A percentile compares a stretch with the other conserved stretches of the same genome.
These are phyloP conservation scores for Chrysogorgia sp. DNA, from an alignment of 92 coral and sea anemone genomes.

Conservation along the genomic window DNA sequence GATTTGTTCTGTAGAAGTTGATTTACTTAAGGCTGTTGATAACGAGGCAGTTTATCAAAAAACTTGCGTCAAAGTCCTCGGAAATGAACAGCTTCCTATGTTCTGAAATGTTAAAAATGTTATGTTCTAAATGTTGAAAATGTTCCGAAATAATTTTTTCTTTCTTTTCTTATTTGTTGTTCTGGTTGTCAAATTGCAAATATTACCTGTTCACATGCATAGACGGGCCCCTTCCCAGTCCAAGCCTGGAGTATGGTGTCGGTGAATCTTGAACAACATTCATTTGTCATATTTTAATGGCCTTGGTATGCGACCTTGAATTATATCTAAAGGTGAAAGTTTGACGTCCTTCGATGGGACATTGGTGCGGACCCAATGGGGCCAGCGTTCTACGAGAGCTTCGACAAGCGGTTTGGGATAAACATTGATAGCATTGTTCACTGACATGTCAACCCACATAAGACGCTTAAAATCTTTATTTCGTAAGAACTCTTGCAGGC, in stretches of 20 bases:
- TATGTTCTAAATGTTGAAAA: too few species aligned
- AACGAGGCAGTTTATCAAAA: too few species aligned
- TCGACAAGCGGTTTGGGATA: constrained; percentile 20
- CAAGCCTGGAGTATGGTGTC: not conserved
- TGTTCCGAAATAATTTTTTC: too few species aligned
- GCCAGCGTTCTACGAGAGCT: constrained; percentile 34
- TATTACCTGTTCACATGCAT: too few species aligned
- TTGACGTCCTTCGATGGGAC: not conserved
- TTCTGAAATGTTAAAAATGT: too few species aligned
- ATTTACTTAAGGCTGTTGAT: too few species aligned
- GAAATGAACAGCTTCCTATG: too few species aligned
- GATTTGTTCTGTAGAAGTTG: too few species aligned
- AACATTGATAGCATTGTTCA: constrained; percentile 8
- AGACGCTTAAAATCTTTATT: constrained; percentile 17
- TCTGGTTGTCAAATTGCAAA: too few species aligned
- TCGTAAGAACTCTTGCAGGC: constrained; percentile 16
- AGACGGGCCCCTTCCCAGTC: too few species aligned
- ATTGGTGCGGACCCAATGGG: constrained; percentile 18
- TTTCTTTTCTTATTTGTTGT: too few species aligned
- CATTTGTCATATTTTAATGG: not conserved
- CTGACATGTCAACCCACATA: constrained; percentile 24
- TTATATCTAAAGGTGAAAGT: constrained; percentile 22
- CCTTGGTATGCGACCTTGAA: constrained; percentile 34
- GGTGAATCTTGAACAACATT: not conserved
- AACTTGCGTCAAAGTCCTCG: too few species aligned